Base-by-base conservation (phyloP, 2,888 invertebrate species). In the Timandra comae region DNA sequence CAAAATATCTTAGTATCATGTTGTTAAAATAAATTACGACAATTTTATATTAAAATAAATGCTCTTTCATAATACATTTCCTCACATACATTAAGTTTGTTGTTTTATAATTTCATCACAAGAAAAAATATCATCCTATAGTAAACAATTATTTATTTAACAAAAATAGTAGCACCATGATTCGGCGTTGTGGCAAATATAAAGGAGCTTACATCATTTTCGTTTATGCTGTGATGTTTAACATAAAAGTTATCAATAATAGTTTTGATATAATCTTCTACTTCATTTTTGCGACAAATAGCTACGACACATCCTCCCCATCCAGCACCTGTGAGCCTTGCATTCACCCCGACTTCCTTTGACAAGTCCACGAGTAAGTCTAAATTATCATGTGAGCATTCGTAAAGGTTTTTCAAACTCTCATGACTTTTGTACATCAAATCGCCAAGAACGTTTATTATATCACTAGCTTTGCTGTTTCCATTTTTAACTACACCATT, bases 301-400 rank as follows among this genome's bases (percentile, higher is more conserved):
- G 97, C 96, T 7, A 99, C 97, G 33, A 93, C 90, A 74, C 98
- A 99, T 3, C 99, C 99, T 21, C 99, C 99, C 99, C 99, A 99
- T 86, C 97, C 97, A 16, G 99, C 99, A 20, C 99, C 99, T 1
- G 99, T 99, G 22, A 99, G 85, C 30, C 99, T 90, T n/a, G 95
- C 94, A 24, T 96, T 94, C n/a, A 93, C 80, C 12, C 89, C 88
- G 38, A 89, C 84, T 29, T 90, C 89, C 39, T 88, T 85, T 5
- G 93, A 94, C 59, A 93, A 74, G 16, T 91, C 86, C 10, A 97
- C 95, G 11, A 99, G 87, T 35, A 87, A 81, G 71, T 99, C 97
- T 47, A 99, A 86, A 56, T 93, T 91, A 1, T 91, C 88, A 81
- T 97, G 96, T 35, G 98, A 98, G 75, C 99, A 99, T 69, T 99